Conservation (phyloP, 2,888 invertebrate genomes). For the Serripes groenlandicus region DNA sequence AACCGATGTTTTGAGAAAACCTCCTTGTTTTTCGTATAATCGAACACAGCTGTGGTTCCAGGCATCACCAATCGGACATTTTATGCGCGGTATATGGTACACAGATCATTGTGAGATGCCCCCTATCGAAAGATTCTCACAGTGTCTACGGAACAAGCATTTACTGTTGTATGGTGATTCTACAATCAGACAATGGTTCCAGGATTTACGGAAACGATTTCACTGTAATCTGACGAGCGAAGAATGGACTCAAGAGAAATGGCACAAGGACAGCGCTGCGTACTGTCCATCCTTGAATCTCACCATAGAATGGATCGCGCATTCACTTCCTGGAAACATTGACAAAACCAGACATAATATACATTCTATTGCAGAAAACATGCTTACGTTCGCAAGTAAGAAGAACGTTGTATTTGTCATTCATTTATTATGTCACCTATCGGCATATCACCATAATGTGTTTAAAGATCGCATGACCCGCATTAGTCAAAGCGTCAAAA, state of each 20-base stretch:
- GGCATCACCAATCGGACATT: not conserved
- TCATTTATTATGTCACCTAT: slow-evolving; percentile 1
- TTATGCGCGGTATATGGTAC: not conserved
- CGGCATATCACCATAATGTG: not conserved
- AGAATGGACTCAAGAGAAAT: not conserved
- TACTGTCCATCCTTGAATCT: not conserved
- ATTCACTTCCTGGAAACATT: not conserved
- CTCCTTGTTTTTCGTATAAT: not conserved
- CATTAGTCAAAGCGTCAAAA: not conserved
- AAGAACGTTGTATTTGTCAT: not conserved
- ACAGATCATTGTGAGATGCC: not conserved
- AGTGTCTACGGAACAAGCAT: slow-evolving; percentile 10
- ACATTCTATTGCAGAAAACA: not conserved
- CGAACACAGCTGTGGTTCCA: not conserved
- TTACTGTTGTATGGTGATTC: slow-evolving; percentile 18
- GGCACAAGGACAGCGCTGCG: too few relatives aligned
- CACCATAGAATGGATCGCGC: not conserved
- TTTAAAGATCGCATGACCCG: not conserved
- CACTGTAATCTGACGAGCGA: not conserved
- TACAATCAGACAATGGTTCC: slow-evolving; percentile 14
- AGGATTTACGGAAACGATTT: not conserved
- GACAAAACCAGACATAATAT: not conserved
- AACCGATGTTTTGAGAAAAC: too few relatives aligned
- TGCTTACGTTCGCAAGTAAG: not conserved
- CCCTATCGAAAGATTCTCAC: not conserved